These are phyloP conservation scores for Leptothorax acervorum DNA, from an alignment of 2,888 invertebrate species.

Conservation along the genomic window DNA sequence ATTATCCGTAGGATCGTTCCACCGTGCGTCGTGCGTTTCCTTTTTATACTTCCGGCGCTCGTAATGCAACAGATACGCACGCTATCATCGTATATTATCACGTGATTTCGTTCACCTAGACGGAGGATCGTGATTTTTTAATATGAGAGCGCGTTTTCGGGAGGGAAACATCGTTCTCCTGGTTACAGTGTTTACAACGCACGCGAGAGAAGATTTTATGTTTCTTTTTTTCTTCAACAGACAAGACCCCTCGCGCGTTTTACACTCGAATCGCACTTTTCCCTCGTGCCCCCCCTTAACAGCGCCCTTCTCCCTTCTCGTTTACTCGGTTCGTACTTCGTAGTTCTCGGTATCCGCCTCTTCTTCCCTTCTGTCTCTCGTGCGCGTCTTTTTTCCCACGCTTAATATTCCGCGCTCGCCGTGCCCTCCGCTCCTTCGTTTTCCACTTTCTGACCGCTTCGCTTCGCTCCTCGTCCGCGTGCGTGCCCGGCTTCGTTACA, in stretches of 20 bases:
- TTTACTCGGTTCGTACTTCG: conserved; percentile 9
- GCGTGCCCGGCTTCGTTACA: conserved; percentile 11
- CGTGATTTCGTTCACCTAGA: not conserved
- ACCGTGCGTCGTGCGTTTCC: not conserved
- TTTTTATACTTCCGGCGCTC: no score
- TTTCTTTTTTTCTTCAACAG: no score
- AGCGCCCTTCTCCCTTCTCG: conserved; percentile 4
- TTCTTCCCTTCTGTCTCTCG: conserved; percentile 42
- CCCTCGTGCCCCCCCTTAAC: not conserved
- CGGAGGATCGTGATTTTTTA: not conserved
- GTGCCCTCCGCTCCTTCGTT: conserved; percentile 25
- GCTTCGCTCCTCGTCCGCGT: conserved; percentile 8
- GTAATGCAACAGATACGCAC: no score
- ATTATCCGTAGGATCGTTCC: not conserved
- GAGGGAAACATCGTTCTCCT: no score
- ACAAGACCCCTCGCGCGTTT: no score
- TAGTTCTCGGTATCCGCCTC: not conserved
- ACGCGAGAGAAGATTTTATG: no score
- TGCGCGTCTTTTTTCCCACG: conserved; percentile 42
- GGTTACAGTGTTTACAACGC: no score
- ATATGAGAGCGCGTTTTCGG: not conserved
- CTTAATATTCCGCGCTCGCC: conserved; percentile 46
- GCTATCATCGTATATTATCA: not conserved
- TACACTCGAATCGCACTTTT: not conserved
- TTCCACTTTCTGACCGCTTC: conserved; percentile 17